phyloP scores from a whole-genome alignment of 2,113 vertebrate species.

The Xiphophorus couchianus region DNA sequence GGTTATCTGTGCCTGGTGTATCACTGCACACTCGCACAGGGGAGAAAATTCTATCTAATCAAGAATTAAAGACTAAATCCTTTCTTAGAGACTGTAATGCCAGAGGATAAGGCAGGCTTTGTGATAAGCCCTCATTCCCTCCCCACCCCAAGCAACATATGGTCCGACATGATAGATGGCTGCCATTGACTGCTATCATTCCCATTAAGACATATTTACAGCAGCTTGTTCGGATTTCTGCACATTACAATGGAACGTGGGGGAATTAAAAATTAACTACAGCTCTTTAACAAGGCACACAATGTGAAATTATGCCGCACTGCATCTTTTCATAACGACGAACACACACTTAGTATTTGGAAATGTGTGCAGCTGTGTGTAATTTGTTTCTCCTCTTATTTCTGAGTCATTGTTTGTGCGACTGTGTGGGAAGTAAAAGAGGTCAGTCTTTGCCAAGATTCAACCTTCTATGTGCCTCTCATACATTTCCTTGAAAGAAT shows the following conservation, averaged over 20 bases:
- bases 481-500: neutral
- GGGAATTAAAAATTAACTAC: neutral
- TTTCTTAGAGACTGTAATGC: conserved; percentile 84
- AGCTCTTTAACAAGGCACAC: conserved; percentile 34
- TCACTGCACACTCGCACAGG: conserved; percentile 60
- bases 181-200: conserved; percentile 66
- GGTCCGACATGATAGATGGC: conserved; percentile 74
- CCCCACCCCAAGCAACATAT: conserved; percentile 79
- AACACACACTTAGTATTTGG: conserved; percentile 26
- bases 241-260: conserved; percentile 18
- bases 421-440: conserved; percentile 38
- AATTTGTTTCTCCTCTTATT: conserved; percentile 32
- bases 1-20: conserved; percentile 70
- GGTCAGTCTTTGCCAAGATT: neutral
- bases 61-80: conserved; percentile 85
- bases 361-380: conserved; percentile 54
- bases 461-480: neutral
- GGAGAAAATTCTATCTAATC: conserved; percentile 83
- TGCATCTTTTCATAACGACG: conserved; percentile 6
- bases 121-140: conserved; percentile 74
- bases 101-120: conserved; percentile 83
- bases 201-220: conserved; percentile 68
- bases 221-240: conserved; percentile 40
- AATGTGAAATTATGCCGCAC: conserved; percentile 14
- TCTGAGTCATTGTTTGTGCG: conserved; percentile 59